These are phyloP conservation scores for Erannis defoliaria DNA, from an alignment of 2,888 invertebrate genomes.

Conservation along the genomic window DNA sequence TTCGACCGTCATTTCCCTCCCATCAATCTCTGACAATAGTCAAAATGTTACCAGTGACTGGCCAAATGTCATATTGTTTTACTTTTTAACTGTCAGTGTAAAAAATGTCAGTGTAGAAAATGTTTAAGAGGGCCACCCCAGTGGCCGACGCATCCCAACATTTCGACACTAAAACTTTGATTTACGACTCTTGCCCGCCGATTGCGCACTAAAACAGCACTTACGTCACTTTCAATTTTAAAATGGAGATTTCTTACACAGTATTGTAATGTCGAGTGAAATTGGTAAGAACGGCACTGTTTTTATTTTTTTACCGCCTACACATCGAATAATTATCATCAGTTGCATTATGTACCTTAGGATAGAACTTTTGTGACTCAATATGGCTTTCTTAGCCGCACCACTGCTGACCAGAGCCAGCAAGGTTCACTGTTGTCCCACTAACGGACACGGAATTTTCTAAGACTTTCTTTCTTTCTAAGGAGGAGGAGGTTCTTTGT, in stretches of 20 bases:
- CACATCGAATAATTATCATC: background rate
- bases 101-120: slow-evolving; percentile 64
- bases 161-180: slow-evolving; percentile 86
- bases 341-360: background rate
- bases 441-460: no score
- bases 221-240: slow-evolving; percentile 87
- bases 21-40: slow-evolving; percentile 75
- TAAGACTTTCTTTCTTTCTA: no score
- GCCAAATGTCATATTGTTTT: slow-evolving; percentile 80
- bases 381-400: background rate
- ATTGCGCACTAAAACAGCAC: slow-evolving; percentile 86
- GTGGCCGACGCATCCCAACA: slow-evolving; percentile 84
- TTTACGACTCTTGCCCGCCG: slow-evolving; percentile 82
- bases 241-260: slow-evolving; percentile 73
- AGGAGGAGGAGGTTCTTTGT: no score
- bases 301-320: background rate
- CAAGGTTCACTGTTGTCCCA: no score
- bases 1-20: slow-evolving; percentile 52
- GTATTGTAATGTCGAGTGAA: slow-evolving; percentile 49
- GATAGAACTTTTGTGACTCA: background rate
- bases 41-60: slow-evolving; percentile 65
- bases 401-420: no score
- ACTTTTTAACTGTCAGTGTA: slow-evolving; percentile 64
- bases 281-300: background rate
- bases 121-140: slow-evolving; percentile 79